Evolutionary conservation across 1,140 invertebrate species (phyloP), one percentile per base, ranked within the genome.

Genomic region (Drosophila trapezifrons): DNA sequence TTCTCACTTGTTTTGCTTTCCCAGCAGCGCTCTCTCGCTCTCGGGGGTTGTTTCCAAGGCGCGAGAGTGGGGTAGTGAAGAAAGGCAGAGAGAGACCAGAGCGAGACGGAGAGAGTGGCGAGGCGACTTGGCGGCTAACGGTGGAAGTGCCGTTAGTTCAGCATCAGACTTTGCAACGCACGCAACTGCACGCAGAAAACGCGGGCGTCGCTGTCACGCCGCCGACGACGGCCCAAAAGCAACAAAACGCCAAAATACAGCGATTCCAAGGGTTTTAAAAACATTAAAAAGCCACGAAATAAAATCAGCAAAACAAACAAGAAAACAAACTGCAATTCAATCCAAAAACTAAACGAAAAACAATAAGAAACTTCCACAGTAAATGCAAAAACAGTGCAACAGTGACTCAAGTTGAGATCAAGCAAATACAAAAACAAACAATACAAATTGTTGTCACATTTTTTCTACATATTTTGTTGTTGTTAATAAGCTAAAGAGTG

Each of bases 91-190:
- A 42, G n/a, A 38, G 35, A 40, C 13, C 15, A n/a, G 20, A 57
- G 29, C 37, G 27, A 63, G 47, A 17, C 40, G 12, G 13, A 46
- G 38, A 37, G 37, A 46, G 25, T 29, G 25, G 43, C 59, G 45
- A 86, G 82, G 49, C 71, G 60, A 86, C 83, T 82, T 86, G 79
- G 83, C 52, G 64, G 77, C 71, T 52, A 76, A 35, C 43, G 47
- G 64, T 65, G 59, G 47, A 57, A 73, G 46, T 59, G 60, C 56
- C 40, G 59, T 76, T 51, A 86, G 83, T 86, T 86, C 83, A 86
- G 83, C 83, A 86, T 85, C 79, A 86, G 75, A 85, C 71, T 73
- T 82, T 77, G 76, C 83, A 71, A 74, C 71, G 67, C 38, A 70
- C 75, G 70, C 74, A 80, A 64, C 82, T 37, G 35, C 35, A 63